Base-by-base conservation (phyloP, 2,797 vertebrate species). In the Alcedo quadribrachys region DNA sequence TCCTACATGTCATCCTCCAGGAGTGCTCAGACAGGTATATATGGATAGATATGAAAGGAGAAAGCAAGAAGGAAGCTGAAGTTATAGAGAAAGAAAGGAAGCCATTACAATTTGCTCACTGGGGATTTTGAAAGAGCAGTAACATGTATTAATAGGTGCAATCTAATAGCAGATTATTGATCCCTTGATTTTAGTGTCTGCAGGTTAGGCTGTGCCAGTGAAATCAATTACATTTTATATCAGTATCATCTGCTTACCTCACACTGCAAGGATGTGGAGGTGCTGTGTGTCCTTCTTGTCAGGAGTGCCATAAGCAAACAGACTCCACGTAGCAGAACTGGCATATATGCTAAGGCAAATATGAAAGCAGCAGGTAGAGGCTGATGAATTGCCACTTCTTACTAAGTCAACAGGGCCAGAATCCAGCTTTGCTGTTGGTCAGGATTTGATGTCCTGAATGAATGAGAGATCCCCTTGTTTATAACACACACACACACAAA, bases 191-290 rank as follows among this genome's bases (percentile, higher is more conserved):
- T 92, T 32, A 57, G 66, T 63, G 20, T 50, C 13, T 57, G 66
- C 76, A 73, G 60, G 32, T 33, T 79, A 78, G 86, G 46, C 66
- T 50, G 58, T 53, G 60, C 60, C 14, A 25, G 48, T 87, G 53
- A 92, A 94, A 96, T 89, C 88, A 78, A 67, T 87, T 73, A 30
- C n/a, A 40, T 89, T 94, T 87, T 63, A 2, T 67, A 69, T n/a
- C 58, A 66, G 40, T 22, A 68, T 68, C 0, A 0, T 37, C 8
- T n/a, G 32, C 73, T 92, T 66, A 25, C 73, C 76, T 89, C 15
- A 40, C 81, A 55, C 77, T 74, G 86, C 88, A 89, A 66, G 79
- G 54, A 80, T 37, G 54, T 81, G 71, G 65, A 91, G 57, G 32
- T 81, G 51, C 90, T 85, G 42, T 33, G 43, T 1, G 1, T 92